Evolutionary conservation across 2,797 vertebrate species (phyloP), one percentile per base, ranked within the genome.

Genomic region (Pagetopsis macropterus): DNA sequence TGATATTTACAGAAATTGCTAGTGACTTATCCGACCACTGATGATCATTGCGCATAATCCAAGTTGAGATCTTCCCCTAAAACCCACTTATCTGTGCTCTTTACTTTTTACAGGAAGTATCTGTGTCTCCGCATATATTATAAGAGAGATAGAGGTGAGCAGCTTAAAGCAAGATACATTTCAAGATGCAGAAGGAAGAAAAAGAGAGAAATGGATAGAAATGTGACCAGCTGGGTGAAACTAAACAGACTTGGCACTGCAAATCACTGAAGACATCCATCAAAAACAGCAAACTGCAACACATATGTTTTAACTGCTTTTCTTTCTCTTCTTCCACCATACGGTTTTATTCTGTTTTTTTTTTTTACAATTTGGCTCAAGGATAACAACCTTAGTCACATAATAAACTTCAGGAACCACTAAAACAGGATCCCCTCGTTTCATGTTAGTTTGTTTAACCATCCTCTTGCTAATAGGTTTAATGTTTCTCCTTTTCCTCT

Each of bases 211-310:
- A 75, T 43, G 27, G 68, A 70, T 78, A 60, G 77, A 85, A 78
- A 86, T 75, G 73, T 84, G 78, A 87, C 80, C 80, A 76, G 73
- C 41, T 62, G 68, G 65, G 44, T 87, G 83, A 91, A 83, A 86
- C 78, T 77, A 87, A 85, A 61, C 87, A 90, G 84, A 84, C 87
- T 76, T 79, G 70, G 78, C 72, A 59, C 71, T 16, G 75, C 27
- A 72, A 78, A 80, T 86, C 67, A 3, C 76, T 57, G 51, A 70
- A 79, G 58, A 71, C 67, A 84, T 89, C 67, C 43, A 73, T 91
- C 79, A 85, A 79, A 83, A 79, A 74, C 45, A 69, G 56, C 21
- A 69, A 84, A 76, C 19, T 66, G 43, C 37, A 70, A 52, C 65
- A 72, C 71, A 69, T 75, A 19, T 77, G 59, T 69, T 81, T 78